Evolutionary conservation across 2,113 vertebrate genomes (phyloP).

Genomic region (Corythornis cristatus): DNA sequence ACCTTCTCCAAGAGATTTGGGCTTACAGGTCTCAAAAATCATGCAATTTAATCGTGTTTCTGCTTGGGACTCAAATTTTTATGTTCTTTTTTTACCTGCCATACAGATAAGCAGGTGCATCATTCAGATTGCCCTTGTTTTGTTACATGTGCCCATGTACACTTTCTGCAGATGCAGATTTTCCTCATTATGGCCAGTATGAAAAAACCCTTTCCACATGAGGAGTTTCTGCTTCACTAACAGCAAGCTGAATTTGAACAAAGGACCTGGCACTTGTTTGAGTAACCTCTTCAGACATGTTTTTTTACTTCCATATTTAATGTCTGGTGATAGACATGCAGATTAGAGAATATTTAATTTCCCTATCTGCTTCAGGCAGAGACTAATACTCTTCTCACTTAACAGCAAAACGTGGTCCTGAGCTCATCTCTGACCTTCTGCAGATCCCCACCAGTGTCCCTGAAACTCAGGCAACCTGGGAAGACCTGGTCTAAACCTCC

Average conservation of each 20-base stretch:
- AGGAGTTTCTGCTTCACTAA: neutral
- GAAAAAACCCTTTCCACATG: neutral
- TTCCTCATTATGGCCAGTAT: neutral
- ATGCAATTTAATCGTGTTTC: neutral
- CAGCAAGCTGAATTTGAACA: neutral
- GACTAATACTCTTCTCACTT: neutral
- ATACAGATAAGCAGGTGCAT: neutral
- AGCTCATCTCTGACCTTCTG: neutral
- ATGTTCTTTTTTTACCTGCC: neutral
- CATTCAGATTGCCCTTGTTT: neutral
- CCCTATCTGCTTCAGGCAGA: neutral
- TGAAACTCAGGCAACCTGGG: neutral
- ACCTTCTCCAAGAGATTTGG: neutral
- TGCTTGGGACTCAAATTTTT: neutral
- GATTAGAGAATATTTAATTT: neutral
- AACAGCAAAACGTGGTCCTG: rapidly evolving
- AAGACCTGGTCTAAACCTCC: neutral
- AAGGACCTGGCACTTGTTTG: neutral
- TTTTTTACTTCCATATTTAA: neutral
- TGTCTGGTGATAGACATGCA: neutral
- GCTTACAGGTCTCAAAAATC: rapidly evolving
- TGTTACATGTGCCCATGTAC: rapidly evolving
- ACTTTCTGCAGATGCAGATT: neutral
- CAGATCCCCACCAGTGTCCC: neutral
- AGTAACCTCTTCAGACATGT: neutral